A percentile compares a stretch with the other conserved stretches of the same genome.
These are phyloP conservation scores for Phenganax subtilis DNA, from an alignment of 92 coral and sea anemone species.

Conservation along the genomic window DNA sequence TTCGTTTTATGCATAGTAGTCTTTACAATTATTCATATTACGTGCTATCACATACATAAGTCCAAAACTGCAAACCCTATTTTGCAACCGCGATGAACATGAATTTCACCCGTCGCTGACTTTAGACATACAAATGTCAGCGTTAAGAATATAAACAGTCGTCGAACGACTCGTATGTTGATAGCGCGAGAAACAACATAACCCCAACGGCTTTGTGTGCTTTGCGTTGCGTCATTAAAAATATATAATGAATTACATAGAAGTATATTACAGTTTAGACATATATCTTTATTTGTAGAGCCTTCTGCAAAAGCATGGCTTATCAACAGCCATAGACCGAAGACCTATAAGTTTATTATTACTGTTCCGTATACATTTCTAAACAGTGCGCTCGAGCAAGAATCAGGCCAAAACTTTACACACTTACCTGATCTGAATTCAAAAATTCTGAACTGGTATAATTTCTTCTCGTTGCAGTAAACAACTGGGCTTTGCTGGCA, in stretches of 20 bases:
- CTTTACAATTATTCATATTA: no score
- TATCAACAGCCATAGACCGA: neutral
- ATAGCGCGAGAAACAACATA: neutral
- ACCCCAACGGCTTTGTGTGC: neutral
- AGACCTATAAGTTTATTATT: neutral
- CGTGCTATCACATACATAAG: no score
- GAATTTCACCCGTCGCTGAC: neutral
- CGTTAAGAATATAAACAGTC: neutral
- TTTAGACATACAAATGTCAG: neutral
- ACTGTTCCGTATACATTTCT: neutral
- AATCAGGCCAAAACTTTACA: neutral
- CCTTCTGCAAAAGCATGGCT: no score
- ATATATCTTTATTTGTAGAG: neutral
- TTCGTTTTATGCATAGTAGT: no score
- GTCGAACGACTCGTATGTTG: neutral
- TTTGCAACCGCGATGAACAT: no score
- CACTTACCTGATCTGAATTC: constrained; percentile 26
- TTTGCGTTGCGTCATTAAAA: neutral
- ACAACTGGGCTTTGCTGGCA: constrained; percentile 28
- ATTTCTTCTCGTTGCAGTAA: constrained; percentile 23
- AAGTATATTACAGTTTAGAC: neutral
- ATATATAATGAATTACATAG: neutral
- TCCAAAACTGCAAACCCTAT: no score
- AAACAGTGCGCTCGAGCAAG: neutral
- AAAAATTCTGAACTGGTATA: constrained; percentile 33